These are phyloP conservation scores for Aphidius gifuensis DNA, from an alignment of 1,140 invertebrate genomes.

Conservation along the genomic window DNA sequence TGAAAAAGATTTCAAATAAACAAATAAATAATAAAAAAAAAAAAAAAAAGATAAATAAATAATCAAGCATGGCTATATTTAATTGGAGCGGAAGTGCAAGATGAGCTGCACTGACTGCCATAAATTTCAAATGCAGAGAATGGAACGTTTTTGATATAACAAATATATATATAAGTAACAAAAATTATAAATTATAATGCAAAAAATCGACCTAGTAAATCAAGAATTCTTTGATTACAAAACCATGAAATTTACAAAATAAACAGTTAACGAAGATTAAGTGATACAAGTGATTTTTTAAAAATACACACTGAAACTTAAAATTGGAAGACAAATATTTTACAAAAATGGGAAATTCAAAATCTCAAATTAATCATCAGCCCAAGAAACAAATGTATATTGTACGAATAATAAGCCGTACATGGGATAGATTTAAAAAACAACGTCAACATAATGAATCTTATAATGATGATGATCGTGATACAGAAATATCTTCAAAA, in stretches of 20 bases:
- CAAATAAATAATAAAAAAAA: too few relatives aligned
- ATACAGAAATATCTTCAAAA: constrained; percentile 44
- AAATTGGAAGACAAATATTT: too few relatives aligned
- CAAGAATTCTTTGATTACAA: constrained; percentile 17
- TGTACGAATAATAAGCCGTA: constrained; percentile 66
- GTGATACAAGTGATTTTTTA: too few relatives aligned
- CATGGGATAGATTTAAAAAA: constrained; percentile 59
- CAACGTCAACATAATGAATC: constrained; percentile 27
- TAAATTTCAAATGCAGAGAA: constrained; percentile 4
- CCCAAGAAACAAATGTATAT: constrained; percentile 59
- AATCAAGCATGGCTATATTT: constrained; percentile 1
- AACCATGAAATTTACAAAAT: constrained; percentile 18
- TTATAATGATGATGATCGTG: constrained; percentile 37
- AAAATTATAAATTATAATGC: not conserved
- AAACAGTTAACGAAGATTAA: not conserved
- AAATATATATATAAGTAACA: not conserved
- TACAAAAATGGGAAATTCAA: constrained; percentile 42
- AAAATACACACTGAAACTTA: too few relatives aligned
- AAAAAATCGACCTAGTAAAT: constrained; percentile 18
- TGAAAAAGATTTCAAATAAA: too few relatives aligned
- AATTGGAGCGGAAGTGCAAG: constrained; percentile 6
- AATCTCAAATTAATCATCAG: constrained; percentile 38
- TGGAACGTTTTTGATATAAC: constrained; percentile 16
- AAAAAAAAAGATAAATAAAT: not conserved
- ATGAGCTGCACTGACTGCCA: not conserved